Evolutionary conservation across 2,113 vertebrate genomes (phyloP).

Genomic region (Narcine bancroftii): DNA sequence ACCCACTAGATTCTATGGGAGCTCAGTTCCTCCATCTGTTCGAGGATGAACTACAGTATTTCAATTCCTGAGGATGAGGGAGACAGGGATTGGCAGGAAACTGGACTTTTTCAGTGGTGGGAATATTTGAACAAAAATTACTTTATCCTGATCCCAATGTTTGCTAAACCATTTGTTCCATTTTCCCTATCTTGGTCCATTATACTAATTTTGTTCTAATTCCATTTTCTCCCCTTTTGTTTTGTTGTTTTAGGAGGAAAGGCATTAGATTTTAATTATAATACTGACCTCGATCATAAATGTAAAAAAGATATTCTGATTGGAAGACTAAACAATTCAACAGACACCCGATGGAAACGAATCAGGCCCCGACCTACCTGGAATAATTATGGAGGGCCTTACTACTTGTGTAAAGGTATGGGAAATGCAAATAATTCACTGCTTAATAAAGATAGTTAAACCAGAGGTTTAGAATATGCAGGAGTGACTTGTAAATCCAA

Average conservation of each 20-base stretch:
- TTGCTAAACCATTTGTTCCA: not conserved
- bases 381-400: constrained; percentile 72
- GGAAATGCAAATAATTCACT: not conserved
- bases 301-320: constrained; percentile 75
- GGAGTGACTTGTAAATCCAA: no score
- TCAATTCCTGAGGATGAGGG: no score
- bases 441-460: not conserved
- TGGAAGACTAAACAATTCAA: constrained; percentile 58
- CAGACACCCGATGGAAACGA: constrained; percentile 81
- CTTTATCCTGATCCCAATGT: not conserved
- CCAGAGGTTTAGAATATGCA: no score
- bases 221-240: not conserved
- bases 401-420: constrained; percentile 82
- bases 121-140: no score
- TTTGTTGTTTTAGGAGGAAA: constrained; percentile 57
- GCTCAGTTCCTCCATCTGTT: no score
- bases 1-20: no score
- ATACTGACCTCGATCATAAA: constrained; percentile 71
- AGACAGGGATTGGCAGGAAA: no score
- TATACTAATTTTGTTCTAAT: no score
- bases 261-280: constrained; percentile 70
- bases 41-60: no score
- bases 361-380: constrained; percentile 72
- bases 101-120: no score
- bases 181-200: not conserved